Percentiles rank a stretch among this genome's conserved stretches.
Conservation (phyloP, 1,140 invertebrate species). For the Dendrolimus punctatus region DNA sequence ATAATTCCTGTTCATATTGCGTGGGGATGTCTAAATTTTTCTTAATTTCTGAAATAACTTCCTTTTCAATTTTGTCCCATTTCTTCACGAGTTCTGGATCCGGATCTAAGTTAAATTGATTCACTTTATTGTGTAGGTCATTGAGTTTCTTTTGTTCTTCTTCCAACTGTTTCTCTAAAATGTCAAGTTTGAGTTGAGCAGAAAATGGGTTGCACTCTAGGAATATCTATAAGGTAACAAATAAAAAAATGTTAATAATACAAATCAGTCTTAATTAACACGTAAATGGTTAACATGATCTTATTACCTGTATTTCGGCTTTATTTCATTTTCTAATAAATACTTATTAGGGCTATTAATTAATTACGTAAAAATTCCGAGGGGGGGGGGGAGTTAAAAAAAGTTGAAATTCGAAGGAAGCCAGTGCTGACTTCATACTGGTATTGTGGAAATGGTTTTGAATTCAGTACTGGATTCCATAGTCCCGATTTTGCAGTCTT, state of each 20-base stretch:
- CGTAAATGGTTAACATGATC: too few species aligned
- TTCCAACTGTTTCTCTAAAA: constrained; percentile 73
- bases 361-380: too few species aligned
- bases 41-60: constrained; percentile 48
- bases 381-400: too few species aligned
- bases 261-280: too few species aligned
- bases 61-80: constrained; percentile 60
- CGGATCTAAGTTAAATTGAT: constrained; percentile 31
- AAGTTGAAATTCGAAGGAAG: too few species aligned
- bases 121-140: constrained; percentile 71
- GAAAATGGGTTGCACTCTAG: constrained; percentile 86
- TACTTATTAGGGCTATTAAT: too few species aligned
- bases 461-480: too few species aligned
- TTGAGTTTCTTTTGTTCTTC: constrained; percentile 74
- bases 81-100: constrained; percentile 51
- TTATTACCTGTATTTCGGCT: too few species aligned
- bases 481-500: too few species aligned
- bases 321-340: too few species aligned
- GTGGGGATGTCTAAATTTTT: constrained; percentile 57
- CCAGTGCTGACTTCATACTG: too few species aligned
- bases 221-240: constrained; percentile 68
- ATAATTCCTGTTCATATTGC: constrained; percentile 60
- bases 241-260: constrained; percentile 1
- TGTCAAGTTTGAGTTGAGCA: constrained; percentile 73
- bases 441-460: too few species aligned